A percentile compares a stretch with the other conserved stretches of the same genome.
Evolutionary conservation across 2,888 invertebrate species (phyloP).

Genomic region (Polyploca ridens): DNA sequence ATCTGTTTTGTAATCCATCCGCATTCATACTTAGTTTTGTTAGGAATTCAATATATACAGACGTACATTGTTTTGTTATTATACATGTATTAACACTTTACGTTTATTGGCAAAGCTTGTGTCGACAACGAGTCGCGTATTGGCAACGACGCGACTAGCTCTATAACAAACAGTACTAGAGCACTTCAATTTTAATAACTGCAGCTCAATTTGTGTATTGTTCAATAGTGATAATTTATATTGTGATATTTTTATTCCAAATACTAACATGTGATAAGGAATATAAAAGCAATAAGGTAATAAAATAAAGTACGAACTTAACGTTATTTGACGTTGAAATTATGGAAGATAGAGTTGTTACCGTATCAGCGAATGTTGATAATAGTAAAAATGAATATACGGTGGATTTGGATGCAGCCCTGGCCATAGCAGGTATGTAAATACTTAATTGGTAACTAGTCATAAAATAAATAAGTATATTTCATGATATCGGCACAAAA

Average conservation of each 20-base stretch:
- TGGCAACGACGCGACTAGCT: neutral
- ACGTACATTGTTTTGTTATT: neutral
- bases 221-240: neutral
- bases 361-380: slow-evolving; percentile 6
- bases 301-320: neutral
- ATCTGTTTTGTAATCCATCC: neutral
- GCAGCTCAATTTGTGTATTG: neutral
- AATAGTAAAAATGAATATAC: neutral
- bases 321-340: neutral
- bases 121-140: neutral
- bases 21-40: too few species aligned
- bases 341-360: slow-evolving; percentile 5
- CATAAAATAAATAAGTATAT: too few species aligned
- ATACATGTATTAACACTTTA: neutral
- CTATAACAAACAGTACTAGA: neutral
- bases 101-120: neutral
- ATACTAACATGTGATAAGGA: neutral
- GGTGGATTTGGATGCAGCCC: slow-evolving; percentile 7
- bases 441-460: too few species aligned
- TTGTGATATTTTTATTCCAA: neutral
- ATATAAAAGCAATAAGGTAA: neutral
- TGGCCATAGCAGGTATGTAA: slow-evolving; percentile 7
- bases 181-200: neutral
- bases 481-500: too few species aligned
- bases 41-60: neutral